Evolutionary conservation across 2,888 invertebrate species (phyloP), one percentile per base, ranked within the genome.

Genomic region (Aporophyla nigra): DNA sequence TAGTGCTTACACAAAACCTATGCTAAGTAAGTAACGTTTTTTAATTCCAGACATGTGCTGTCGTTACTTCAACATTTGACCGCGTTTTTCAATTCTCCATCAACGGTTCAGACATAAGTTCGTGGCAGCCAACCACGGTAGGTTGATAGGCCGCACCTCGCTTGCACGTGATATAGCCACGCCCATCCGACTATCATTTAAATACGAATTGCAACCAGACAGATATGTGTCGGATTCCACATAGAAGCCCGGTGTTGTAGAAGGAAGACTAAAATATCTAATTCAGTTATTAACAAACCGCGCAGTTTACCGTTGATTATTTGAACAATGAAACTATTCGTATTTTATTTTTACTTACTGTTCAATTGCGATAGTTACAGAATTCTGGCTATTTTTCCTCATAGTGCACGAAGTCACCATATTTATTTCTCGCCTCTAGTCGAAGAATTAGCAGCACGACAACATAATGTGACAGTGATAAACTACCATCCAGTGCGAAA

Each of bases 391-490:
- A 83, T 92, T 58, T 92, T 92, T 62, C 90, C 91, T 0, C 90
- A 91, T 61, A 89, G 91, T 71, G 93, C 91, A 21, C 87, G 89
- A 61, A 92, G 92, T 65, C 91, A 92, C 74, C 91, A 92, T 71
- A 90, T 92, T 62, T 84, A 85, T 53, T 82, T 70, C 33, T 70
- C 62, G 9, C 51, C 74, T 19, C 33, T 83, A 3, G 56, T 92
- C 2, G 88, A 90, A 75, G 91, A 89, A 53, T 86, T 95, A 65
- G 93, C 92, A 10, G 82, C 81, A 49, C 88, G 89, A 69, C 91
- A 92, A 14, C 93, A 95, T 77, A 88, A 93, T 43, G 90, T 94
- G 33, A 93, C 91, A 5, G 91, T 93, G 16, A 87, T 94, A 12
- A 92, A 95, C 71, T 87, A 93, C 46, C 94, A 94, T 71, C 93